Evolutionary conservation across 2,113 vertebrate species (phyloP), one percentile per base, ranked within the genome.

Genomic region (Orientallactaga bullata): DNA sequence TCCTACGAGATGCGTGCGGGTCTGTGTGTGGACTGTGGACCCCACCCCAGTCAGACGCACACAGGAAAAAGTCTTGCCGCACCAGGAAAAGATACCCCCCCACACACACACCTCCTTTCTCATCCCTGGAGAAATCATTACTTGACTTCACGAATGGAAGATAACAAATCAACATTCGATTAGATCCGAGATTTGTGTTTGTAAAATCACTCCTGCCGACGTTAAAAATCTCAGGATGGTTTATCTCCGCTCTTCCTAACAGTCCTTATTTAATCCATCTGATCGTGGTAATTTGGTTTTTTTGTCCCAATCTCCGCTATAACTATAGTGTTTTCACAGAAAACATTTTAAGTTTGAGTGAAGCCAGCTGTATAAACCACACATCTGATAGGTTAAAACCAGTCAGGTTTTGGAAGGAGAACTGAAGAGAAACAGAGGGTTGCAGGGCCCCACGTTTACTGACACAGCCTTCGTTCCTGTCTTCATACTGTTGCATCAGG

Each of bases 231-330:
- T 72, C 37, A 35, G 17, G 10, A 32, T 13, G 9, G 71, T 63
- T 88, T 90, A 55, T 92, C 69, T 92, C 76, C 77, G 63, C 30
- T 28, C 66, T 88, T 69, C 55, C 72, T 95, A 81, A 91, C 89
- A 87, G 51, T 94, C 65, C 88, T 93, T 93, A 55, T 84, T 97
- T 94, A 84, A 95, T 83, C 55, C 39, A n/a, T 84, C 32, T 77
- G 72, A 85, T 88, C 84, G n/a, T 24, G 21, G 86, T 94, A 85
- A 73, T 72, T 95, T 94, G 12, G 78, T 66, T 89, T 42, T 51
- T 24, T n/a, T 23, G 66, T 73, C 92, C 71, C 79, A 32, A 39
- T 39, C n/a, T 60, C 58, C 76, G 1, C 35, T 23, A 3, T 63
- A 89, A 37, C 15, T 87, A 47, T 55, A 13, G 7, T 55, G 55